These are phyloP conservation scores for Drosophila macrospina DNA, from an alignment of 2,888 invertebrate species.

Conservation along the genomic window DNA sequence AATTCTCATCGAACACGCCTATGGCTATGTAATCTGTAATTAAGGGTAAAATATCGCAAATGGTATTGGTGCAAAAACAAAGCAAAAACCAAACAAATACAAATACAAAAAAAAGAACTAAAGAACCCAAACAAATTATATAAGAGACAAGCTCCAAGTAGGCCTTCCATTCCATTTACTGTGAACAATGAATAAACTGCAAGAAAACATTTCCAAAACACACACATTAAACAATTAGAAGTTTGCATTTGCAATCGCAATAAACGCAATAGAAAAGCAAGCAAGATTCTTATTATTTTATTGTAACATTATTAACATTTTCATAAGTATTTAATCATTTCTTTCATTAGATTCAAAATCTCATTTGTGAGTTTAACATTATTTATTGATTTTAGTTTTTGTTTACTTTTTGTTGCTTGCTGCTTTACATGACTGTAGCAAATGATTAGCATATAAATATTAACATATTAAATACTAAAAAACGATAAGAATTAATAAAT, in stretches of 20 bases:
- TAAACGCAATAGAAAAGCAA: constrained; percentile 50
- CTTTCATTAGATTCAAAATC: neutral
- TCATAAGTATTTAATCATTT: neutral
- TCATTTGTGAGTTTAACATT: constrained; percentile 8
- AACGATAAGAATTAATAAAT: neutral
- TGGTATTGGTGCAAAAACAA: constrained; percentile 83
- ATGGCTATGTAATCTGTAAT: constrained; percentile 80
- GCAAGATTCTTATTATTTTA: constrained; percentile 28
- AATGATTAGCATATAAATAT: constrained; percentile 45
- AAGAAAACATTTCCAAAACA: neutral
- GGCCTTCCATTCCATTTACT: neutral
- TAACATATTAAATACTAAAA: constrained; percentile 37
- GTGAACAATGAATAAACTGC: neutral
- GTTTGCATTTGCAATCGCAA: constrained; percentile 25
- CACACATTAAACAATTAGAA: constrained; percentile 12
- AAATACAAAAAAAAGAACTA: constrained; percentile 43
- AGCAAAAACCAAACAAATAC: constrained; percentile 49
- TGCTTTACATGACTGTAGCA: constrained; percentile 46
- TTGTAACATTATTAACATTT: neutral
- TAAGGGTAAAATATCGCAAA: constrained; percentile 85
- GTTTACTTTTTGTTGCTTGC: constrained; percentile 43
- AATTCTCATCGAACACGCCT: constrained; percentile 55
- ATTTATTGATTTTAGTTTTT: neutral
- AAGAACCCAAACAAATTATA: constrained; percentile 23
- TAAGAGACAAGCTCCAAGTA: constrained; percentile 4